phyloP scores from a whole-genome alignment of 2,888 invertebrate genomes.

The Pogonocherus hispidulus region DNA sequence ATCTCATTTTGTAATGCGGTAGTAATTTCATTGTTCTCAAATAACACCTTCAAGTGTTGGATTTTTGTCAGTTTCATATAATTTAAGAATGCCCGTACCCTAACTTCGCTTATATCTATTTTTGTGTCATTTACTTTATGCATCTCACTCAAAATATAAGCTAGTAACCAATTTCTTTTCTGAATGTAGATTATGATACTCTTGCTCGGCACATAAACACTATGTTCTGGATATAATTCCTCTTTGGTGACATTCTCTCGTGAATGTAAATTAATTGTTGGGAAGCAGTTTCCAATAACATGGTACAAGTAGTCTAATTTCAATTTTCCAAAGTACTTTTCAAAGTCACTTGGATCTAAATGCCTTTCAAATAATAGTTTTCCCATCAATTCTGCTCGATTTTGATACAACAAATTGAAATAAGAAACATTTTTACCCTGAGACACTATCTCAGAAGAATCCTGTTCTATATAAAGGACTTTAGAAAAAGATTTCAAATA shows the following conservation, averaged over 20 bases:
- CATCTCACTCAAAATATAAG: slow-evolving; percentile 77
- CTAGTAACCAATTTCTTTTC: slow-evolving; percentile 78
- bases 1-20: slow-evolving; percentile 73
- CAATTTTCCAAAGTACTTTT: slow-evolving; percentile 77
- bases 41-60: slow-evolving; percentile 72
- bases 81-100: slow-evolving; percentile 75
- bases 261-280: slow-evolving; percentile 72
- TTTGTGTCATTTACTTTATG: slow-evolving; percentile 70
- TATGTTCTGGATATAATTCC: slow-evolving; percentile 67
- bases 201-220: slow-evolving; percentile 67
- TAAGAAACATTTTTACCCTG: slow-evolving; percentile 66
- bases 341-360: slow-evolving; percentile 78
- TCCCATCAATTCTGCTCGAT: slow-evolving; percentile 75
- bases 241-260: slow-evolving; percentile 70
- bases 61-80: slow-evolving; percentile 73
- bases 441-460: slow-evolving; percentile 61
- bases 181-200: slow-evolving; percentile 76
- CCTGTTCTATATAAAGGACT: slow-evolving; percentile 64
- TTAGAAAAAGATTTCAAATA: slow-evolving; percentile 74
- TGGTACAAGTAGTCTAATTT: slow-evolving; percentile 83
- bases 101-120: slow-evolving; percentile 69
- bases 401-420: slow-evolving; percentile 71
- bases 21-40: slow-evolving; percentile 73
- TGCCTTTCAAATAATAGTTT: slow-evolving; percentile 78
- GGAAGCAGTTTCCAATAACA: slow-evolving; percentile 80